Percentiles rank a stretch among this genome's conserved stretches.
phyloP scores from a whole-genome alignment of 2,888 invertebrate genomes.

The Lasioglossum malachurum region DNA sequence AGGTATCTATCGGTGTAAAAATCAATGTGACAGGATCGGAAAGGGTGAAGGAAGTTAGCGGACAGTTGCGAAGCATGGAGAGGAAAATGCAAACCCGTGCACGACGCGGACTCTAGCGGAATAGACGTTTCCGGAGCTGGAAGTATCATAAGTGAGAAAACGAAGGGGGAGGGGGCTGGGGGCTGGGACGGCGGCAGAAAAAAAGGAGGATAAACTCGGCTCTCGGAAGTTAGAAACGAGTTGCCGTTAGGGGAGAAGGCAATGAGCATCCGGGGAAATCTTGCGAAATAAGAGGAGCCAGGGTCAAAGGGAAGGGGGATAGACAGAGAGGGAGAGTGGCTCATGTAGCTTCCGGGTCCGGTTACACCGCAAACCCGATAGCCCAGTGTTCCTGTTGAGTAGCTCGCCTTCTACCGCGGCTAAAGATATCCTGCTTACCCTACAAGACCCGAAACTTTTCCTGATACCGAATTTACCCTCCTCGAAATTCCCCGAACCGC shows the following conservation, averaged over 20 bases:
- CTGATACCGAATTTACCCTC: constrained; percentile 41
- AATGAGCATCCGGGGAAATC: constrained; percentile 81
- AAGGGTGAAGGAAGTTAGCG: too few species aligned
- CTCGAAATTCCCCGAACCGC: not conserved
- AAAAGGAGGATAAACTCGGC: constrained; percentile 65
- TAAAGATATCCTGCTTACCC: constrained; percentile 54
- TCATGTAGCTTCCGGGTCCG: constrained; percentile 72
- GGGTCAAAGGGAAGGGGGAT: constrained; percentile 37
- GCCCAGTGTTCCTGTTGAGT: constrained; percentile 70
- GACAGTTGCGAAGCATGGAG: not conserved
- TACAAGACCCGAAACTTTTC: constrained; percentile 60
- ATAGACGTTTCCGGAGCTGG: constrained; percentile 46
- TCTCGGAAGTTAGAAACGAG: constrained; percentile 73
- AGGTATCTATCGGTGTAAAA: too few species aligned
- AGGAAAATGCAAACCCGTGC: not conserved
- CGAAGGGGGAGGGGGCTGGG: constrained; percentile 33
- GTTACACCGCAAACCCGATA: constrained; percentile 78
- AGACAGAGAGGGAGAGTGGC: constrained; percentile 46
- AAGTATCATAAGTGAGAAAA: constrained; percentile 60
- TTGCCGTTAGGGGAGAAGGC: constrained; percentile 72
- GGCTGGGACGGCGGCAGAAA: constrained; percentile 19
- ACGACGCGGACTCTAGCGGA: constrained; percentile 36
- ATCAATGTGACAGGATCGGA: too few species aligned
- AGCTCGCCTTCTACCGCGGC: constrained; percentile 49
- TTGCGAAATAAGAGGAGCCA: constrained; percentile 77